A percentile compares a stretch with the other conserved stretches of the same genome.
These are phyloP conservation scores for Drosophila melanogaster DNA, from an alignment of 1,140 invertebrate genomes.

Conservation along the genomic window Release_6_plus_ISO1_MT NC_004354.4:9359001-9359500, in stretches of 20 bases:
- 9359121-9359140: constrained; percentile 2
- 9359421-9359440: constrained; percentile 43
- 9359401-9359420: constrained; percentile 29
- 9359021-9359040: constrained; percentile 6
- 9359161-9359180: constrained; percentile 9
- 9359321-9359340: constrained; percentile 42
- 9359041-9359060: constrained; percentile 3
- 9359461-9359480: constrained; percentile 76
- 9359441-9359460: constrained; percentile 42
- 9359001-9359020: constrained; percentile 20
- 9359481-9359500: constrained; percentile 45
- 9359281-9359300: constrained; percentile 5
- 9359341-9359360: constrained; percentile 43
- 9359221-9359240: constrained; percentile 36
- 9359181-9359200: constrained; percentile 5
- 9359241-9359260: constrained; percentile 62
- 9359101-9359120: constrained; percentile 3
- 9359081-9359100: constrained; percentile 41
- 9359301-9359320: constrained; percentile 25
- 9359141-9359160: constrained; percentile 23
- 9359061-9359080: constrained; percentile 16
- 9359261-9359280: constrained; percentile 46
- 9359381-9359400: constrained; percentile 11
- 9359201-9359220: constrained; percentile 20
- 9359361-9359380: constrained; percentile 20